Evolutionary conservation across 2,113 vertebrate genomes (phyloP), one percentile per base, ranked within the genome.

Genomic region (Candoia aspera): DNA sequence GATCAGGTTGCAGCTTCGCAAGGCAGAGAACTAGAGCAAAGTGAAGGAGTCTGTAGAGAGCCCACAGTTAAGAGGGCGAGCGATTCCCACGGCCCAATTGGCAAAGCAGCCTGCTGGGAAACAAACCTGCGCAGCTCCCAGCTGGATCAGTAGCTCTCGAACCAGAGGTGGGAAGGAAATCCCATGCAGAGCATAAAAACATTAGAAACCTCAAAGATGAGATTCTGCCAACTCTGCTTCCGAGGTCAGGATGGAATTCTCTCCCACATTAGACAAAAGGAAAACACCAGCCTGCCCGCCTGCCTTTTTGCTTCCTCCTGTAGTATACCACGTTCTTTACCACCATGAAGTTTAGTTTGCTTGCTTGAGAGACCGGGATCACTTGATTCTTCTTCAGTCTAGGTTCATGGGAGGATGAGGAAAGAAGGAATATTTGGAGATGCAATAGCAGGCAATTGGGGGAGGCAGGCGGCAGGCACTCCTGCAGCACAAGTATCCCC

Each of bases 41-140:
- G 0, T 23, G 0, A 0, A 1, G 54, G 79, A 17, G 59, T 24
- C 85, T 3, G 42, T 42, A 84, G 10, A 21, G 19, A 49, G 54
- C 54, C 64, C 54, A 6, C 26, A 33, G 86, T 26, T 11, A 23
- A 53, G 73, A 89, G 46, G 57, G 13, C 29, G 9, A 55, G 58
- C 29, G n/a, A 24, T 84, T 88, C 53, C 68, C 91, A 33, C 6
- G 15, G 33, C 26, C 86, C 86, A 54, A 13, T 53, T 62, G 46
- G 87, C n/a, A 79, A 37, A 46, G 68, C 19, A 17, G 24, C 23
- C 84, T 17, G 9, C 64, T 87, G 53, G 68, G 55, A 10, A 54
- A 53, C 37, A 19, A 60, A 1, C n/a, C 55, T n/a, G 3, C 26
- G 9, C 12, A 26, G 24, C 13, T 15, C 55, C 26, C 62, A 13